A percentile compares a stretch with the other conserved stretches of the same genome.
Conservation (phyloP, 2,888 invertebrate species). For the Zeuzera pyrina region DNA sequence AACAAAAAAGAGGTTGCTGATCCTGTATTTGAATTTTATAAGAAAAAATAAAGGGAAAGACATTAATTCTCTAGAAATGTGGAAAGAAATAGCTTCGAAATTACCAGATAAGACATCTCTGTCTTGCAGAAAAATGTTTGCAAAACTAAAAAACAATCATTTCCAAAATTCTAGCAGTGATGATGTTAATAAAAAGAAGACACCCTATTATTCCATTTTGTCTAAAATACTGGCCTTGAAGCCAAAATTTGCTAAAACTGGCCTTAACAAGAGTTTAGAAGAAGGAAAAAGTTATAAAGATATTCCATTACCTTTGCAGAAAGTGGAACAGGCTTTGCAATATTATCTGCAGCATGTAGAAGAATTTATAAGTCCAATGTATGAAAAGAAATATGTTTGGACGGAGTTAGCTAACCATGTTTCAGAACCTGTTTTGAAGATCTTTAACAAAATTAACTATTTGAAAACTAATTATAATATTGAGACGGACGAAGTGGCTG, state of each 20-base stretch:
- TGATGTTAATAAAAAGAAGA: constrained; percentile 17
- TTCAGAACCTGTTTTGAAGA: constrained; percentile 35
- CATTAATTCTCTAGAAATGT: constrained; percentile 42
- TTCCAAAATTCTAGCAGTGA: constrained; percentile 15
- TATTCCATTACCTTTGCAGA: constrained; percentile 31
- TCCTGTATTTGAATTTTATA: constrained; percentile 44
- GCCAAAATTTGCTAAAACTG: constrained; percentile 35
- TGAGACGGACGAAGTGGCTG: constrained; percentile 26
- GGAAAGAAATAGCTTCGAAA: constrained; percentile 42
- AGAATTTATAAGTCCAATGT: constrained; percentile 50
- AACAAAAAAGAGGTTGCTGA: constrained; percentile 39
- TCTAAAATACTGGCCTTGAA: constrained; percentile 40
- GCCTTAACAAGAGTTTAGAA: constrained; percentile 22
- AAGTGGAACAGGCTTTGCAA: constrained; percentile 37
- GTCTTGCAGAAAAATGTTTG: constrained; percentile 45
- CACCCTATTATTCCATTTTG: constrained; percentile 29
- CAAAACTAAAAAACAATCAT: constrained; percentile 37
- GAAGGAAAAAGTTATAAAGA: constrained; percentile 36
- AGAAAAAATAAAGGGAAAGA: constrained; percentile 34
- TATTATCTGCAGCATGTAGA: constrained; percentile 52
- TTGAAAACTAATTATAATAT: constrained; percentile 40
- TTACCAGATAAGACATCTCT: constrained; percentile 32
- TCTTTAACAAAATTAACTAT: constrained; percentile 52
- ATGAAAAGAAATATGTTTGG: constrained; percentile 54
- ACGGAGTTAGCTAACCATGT: constrained; percentile 41